Percentiles rank a stretch among this genome's conserved stretches.
Conservation (phyloP, 2,888 invertebrate genomes). For the Ernsta delagoae region DNA sequence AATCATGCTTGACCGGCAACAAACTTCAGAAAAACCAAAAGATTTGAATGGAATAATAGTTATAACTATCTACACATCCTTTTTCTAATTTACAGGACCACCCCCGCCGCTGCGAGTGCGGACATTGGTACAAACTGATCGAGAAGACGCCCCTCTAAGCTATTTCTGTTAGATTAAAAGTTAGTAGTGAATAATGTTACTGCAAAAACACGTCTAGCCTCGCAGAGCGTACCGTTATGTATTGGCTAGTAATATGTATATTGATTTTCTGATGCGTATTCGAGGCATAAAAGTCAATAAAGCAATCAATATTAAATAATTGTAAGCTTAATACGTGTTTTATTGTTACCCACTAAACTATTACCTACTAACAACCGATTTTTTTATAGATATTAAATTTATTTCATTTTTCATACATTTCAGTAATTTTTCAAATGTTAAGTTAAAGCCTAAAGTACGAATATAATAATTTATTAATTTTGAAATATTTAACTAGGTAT, state of each 20-base stretch:
- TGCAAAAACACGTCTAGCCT: constrained; percentile 63
- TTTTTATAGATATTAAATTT: too few relatives aligned
- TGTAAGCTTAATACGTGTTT: constrained; percentile 74
- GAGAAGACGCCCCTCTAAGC: constrained; percentile 90
- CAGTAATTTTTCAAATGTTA: too few relatives aligned
- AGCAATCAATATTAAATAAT: constrained; percentile 69
- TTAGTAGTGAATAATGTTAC: constrained; percentile 66
- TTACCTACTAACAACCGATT: not conserved
- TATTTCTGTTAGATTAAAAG: constrained; percentile 64
- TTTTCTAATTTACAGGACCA: constrained; percentile 84
- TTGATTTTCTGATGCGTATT: constrained; percentile 45
- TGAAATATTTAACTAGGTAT: too few relatives aligned
- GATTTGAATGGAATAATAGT: too few relatives aligned
- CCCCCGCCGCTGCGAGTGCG: constrained; percentile 97
- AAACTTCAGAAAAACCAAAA: too few relatives aligned
- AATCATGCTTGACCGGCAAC: too few relatives aligned
- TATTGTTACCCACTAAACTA: constrained; percentile 49
- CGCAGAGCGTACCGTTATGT: constrained; percentile 49
- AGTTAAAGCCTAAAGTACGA: too few relatives aligned
- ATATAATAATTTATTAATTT: too few relatives aligned
- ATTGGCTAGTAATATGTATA: constrained; percentile 45
- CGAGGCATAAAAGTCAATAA: constrained; percentile 37
- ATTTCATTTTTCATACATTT: too few relatives aligned
- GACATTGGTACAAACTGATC: constrained; percentile 97
- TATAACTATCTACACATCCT: too few relatives aligned